Evolutionary conservation across 2,888 invertebrate genomes (phyloP), one percentile per base, ranked within the genome.

Genomic region (Eristalis pertinax): DNA sequence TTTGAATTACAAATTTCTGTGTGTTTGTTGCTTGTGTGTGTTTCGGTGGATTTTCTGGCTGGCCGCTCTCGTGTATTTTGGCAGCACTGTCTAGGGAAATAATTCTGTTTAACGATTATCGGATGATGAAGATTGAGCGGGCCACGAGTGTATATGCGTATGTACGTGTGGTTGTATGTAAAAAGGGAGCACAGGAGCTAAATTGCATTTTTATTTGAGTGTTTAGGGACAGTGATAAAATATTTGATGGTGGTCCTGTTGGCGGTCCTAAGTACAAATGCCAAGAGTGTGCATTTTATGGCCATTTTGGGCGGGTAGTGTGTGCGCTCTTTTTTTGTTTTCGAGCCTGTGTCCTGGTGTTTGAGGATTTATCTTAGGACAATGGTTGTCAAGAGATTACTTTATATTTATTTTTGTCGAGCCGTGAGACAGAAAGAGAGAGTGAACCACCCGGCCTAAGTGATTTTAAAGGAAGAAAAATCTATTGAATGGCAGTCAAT

Each of bases 1-100:
- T 86, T 86, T 82, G 77, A 82, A 86, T 86, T 86, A 82, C 85
- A 86, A 82, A 82, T 84, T 84, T 83, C 43, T 83, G 41, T 72
- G 58, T 75, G 70, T 68, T 15, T 19, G 15, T 43, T 75, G 70
- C 63, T 15, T 19, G 15, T 43, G 43, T 50, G 50, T 19, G 22
- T 74, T 29, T 60, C 15, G 63, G 15, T 41, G 26, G 8, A 50
- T 38, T 26, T 60, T 78, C 32, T 73, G 22, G 13, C 41, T n/a
- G 15, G 41, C 2, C 8, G 50, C 50, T 19, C 50, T 50, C 50
- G 62, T 69, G 62, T n/a, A 68, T 69, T 43, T 74, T 64, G 73
- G 38, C 68, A 73, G 58, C 56, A 81, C 74, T 82, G 72, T 65
- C 60, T 77, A 58, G 70, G 58, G 68, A 73, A 62, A 73, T 68